Evolutionary conservation across 2,888 invertebrate genomes (phyloP).

Genomic region (Tenthredo mesomela): DNA sequence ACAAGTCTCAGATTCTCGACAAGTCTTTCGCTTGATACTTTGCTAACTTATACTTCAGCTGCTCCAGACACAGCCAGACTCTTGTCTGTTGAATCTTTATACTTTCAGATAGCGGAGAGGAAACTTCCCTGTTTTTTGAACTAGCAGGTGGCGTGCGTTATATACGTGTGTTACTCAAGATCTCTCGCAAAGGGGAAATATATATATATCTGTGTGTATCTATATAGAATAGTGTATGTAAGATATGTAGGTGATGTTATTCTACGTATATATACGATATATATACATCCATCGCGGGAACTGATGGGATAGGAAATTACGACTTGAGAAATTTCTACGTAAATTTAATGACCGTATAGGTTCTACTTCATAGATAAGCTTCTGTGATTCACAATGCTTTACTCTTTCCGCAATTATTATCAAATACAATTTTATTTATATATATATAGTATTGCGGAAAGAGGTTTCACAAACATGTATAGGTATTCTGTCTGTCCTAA

Average conservation of each 20-base stretch:
- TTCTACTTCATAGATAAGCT: background rate
- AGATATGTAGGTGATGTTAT: background rate
- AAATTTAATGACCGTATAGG: background rate
- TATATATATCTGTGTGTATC: background rate
- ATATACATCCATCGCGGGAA: background rate
- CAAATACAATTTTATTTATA: background rate
- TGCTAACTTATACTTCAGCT: background rate
- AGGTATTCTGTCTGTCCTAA: background rate
- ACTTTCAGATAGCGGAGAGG: background rate
- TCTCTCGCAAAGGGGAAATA: background rate
- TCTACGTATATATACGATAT: background rate
- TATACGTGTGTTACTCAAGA: background rate
- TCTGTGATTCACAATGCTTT: background rate
- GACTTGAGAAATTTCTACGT: conserved; percentile 5
- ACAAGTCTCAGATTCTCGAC: background rate
- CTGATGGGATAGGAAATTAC: conserved; percentile 19
- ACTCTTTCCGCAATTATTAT: conserved; percentile 3
- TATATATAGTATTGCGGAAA: background rate
- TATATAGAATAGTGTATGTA: background rate
- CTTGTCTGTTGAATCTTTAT: background rate
- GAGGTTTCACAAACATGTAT: background rate
- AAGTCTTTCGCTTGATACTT: conserved; percentile 21
- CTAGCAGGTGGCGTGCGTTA: conserved; percentile 8
- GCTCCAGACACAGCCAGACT: background rate
- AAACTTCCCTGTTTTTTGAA: conserved; percentile 2